Evolutionary conservation across 2,797 vertebrate genomes (phyloP), one percentile per base, ranked within the genome.

Genomic region (Fringilla coelebs): DNA sequence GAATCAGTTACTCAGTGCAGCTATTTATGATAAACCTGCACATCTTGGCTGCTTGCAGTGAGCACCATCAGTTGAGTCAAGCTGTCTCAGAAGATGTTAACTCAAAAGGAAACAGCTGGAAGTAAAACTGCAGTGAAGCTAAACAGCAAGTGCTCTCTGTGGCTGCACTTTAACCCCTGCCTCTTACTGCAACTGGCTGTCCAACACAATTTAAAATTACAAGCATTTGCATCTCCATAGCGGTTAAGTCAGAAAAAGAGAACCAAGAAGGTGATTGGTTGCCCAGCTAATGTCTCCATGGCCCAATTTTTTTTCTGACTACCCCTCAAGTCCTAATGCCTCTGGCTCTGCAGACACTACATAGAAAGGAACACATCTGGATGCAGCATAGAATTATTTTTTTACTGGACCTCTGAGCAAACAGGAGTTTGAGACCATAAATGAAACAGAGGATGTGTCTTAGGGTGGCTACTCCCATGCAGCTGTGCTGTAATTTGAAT

Each of bases 261-360:
- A 88, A 52, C 18, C 9, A 54, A 70, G 51, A 43, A 10, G n/a
- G 24, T 46, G 31, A 52, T 48, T 5, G 3, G 15, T 89, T 91
- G 57, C 22, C n/a, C 29, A 46, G 45, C 17, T n/a, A 77, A 29
- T 43, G 12, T 68, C 24, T 43, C 4, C 0, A 0, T 61, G 31
- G 40, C 15, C 8, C 1, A 2, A 10, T 46, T 46, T 89, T 78
- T 74, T 62, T 68, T 20, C 65, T 85, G 45, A 62, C 17, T 77
- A 54, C 11, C 20, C 11, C 20, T 57, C 77, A 65, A n/a, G 26
- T 68, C 31, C 90, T 88, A 62, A 54, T 21, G 15, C 28, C 70
- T 71, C 58, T 63, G 52, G 16, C 32, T 88, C 34, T 92, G 49
- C 60, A 68, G 38, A 43, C 21, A 29, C 17, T 45, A 29, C 16